Evolutionary conservation across 1,140 invertebrate genomes (phyloP), one percentile per base, ranked within the genome.

Genomic region (Apis laboriosa): DNA sequence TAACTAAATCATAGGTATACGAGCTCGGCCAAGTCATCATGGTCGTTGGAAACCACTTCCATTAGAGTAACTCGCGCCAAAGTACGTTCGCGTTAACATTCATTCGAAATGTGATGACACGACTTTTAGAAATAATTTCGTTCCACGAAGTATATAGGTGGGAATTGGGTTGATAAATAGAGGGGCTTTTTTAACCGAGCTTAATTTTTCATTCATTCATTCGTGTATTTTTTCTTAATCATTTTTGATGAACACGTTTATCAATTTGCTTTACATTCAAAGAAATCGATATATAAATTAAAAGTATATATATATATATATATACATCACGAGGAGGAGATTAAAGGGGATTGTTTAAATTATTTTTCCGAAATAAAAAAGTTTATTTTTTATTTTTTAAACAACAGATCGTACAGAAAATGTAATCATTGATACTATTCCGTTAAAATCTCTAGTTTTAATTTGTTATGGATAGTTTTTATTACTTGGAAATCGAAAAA

Each of bases 1-100:
- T 71, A 66, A 84, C 70, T 78, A 61, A 84, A 84, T 87, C 86
- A 78, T 71, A 61, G 49, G 60, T 80, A 68, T 67, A 72, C 55
- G 80, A 83, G 67, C 66, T 28, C 34, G 67, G 55, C 53, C 66
- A 79, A 79, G 72, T 86, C 55, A 75, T 83, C 56, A 53, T 15
- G 24, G 15, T 74, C 63, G 79, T 73, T 64, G 71, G 49, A 86
- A 86, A 60, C 56, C 76, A 66, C 80, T 83, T 78, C 55, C 66
- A 83, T 86, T 86, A 87, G 75, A 83, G 60, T 81, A 82, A 82
- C 64, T 79, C 53, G 51, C 11, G 61, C 19, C 64, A 79, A 83
- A 86, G 55, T 78, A 83, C 56, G 19, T 13, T 34, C 24, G 55
- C 58, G 60, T 86, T 71, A 77, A 78, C 60, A 71, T 60, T 83